Percentiles rank a stretch among this genome's conserved stretches.
phyloP scores from a whole-genome alignment of 2,113 vertebrate genomes.

The Labrus mixtus region DNA sequence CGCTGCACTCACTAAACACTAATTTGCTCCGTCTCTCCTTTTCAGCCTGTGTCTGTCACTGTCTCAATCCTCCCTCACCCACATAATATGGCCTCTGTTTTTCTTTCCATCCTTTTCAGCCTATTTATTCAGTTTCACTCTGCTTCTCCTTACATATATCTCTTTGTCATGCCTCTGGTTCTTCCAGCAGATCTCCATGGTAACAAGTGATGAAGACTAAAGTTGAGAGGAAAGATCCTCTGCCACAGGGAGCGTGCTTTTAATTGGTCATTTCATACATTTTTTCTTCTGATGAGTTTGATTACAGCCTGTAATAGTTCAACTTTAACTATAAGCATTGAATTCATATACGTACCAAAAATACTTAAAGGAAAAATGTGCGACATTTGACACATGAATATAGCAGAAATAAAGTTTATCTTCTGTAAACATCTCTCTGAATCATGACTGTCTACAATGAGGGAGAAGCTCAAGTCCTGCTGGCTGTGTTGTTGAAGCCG shows the following conservation, averaged over 20 bases:
- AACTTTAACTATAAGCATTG: no score
- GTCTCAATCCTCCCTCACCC: conserved; percentile 15
- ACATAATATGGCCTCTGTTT: conserved; percentile 14
- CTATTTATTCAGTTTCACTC: conserved; percentile 35
- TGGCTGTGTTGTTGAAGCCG: no score
- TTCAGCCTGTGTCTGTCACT: conserved; percentile 24
- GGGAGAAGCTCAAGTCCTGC: no score
- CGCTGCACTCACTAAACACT: conserved; percentile 46
- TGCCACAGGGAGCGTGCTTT: background rate
- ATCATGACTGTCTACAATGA: no score
- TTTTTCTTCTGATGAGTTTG: no score
- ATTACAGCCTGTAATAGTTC: no score
- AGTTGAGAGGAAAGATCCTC: conserved; percentile 12
- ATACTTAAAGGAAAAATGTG: no score
- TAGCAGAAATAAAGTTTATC: no score
- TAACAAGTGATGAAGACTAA: conserved; percentile 53
- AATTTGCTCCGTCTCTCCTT: conserved; percentile 24
- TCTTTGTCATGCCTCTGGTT: conserved; percentile 2
- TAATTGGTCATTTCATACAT: conserved; percentile 19
- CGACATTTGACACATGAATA: no score
- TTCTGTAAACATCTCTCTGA: no score
- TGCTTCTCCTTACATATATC: conserved; percentile 16
- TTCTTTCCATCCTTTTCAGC: conserved; percentile 8
- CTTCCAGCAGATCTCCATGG: conserved; percentile 60
- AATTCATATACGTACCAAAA: no score